These are phyloP conservation scores for Asteroscopus sphinx DNA, from an alignment of 2,888 invertebrate genomes.

Conservation along the genomic window DNA sequence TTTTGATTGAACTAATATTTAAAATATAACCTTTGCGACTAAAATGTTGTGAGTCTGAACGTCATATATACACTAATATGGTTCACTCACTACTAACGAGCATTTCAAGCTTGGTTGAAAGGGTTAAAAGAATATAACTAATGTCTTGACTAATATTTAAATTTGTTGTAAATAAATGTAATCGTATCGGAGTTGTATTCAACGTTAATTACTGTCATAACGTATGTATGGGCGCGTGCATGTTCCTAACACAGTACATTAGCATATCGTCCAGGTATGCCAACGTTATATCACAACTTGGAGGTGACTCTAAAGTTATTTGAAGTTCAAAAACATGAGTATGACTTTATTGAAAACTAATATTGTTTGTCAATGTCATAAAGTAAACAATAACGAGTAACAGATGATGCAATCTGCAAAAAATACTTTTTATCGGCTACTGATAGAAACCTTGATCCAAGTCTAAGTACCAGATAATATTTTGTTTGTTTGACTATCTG, in stretches of 20 bases:
- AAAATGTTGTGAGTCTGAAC: not conserved
- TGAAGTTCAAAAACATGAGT: not conserved
- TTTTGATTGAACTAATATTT: not conserved
- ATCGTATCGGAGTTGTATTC: constrained; percentile 44
- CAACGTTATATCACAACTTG: constrained; percentile 22
- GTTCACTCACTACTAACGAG: constrained; percentile 6
- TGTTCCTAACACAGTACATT: constrained; percentile 55
- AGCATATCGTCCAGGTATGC: constrained; percentile 43
- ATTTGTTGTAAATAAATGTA: constrained; percentile 28
- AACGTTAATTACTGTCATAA: constrained; percentile 27
- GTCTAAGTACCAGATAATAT: constrained; percentile 7
- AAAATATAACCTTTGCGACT: constrained; percentile 6
- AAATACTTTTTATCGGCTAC: not conserved
- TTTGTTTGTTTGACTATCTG: not conserved
- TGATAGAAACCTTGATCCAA: constrained; percentile 15
- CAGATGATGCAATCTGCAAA: too few species aligned
- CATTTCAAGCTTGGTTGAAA: constrained; percentile 15
- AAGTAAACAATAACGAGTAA: not conserved
- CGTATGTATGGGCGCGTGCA: constrained; percentile 54
- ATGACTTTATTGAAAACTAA: not conserved
- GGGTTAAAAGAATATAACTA: constrained; percentile 10
- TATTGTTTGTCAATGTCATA: not conserved
- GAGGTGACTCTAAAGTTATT: not conserved
- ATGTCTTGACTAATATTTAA: constrained; percentile 1
- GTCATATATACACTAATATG: not conserved